These are phyloP conservation scores for Apostichopus californicus DNA, from an alignment of 35 echinoderm and acorn worm genomes.

Conservation along the genomic window DNA sequence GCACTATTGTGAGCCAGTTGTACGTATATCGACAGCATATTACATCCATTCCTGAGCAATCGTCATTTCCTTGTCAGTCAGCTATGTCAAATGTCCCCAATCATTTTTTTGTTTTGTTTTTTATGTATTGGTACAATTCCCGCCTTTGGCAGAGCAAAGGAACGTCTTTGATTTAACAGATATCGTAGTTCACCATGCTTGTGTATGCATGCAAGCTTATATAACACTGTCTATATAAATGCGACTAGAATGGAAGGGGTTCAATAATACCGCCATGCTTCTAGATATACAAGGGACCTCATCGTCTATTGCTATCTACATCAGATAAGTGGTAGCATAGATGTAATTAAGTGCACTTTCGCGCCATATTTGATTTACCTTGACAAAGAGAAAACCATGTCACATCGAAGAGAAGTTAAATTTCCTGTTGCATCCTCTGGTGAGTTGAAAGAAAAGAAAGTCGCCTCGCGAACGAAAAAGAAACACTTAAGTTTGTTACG, in stretches of 20 bases:
- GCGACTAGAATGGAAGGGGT: not conserved
- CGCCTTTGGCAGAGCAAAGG: not conserved
- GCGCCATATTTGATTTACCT: slow-evolving; percentile 18
- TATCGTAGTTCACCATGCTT: not conserved
- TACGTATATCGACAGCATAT: not conserved
- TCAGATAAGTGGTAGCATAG: not conserved
- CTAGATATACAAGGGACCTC: not conserved
- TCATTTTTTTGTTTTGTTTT: not conserved
- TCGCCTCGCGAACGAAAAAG: slow-evolving; percentile 6
- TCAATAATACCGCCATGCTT: not conserved
- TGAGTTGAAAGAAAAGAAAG: not conserved
- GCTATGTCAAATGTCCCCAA: not conserved
- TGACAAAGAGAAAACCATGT: slow-evolving; percentile 14
- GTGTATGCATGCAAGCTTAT: not conserved
- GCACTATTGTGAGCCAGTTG: no score
- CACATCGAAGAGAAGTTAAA: slow-evolving; percentile 8
- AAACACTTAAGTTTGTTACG: slow-evolving; percentile 23
- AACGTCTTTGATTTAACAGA: slow-evolving; percentile 13
- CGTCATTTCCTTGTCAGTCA: not conserved
- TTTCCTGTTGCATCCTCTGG: not conserved
- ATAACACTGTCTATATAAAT: not conserved
- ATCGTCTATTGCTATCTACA: slow-evolving; percentile 1
- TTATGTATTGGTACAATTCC: not conserved
- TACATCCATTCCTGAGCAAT: not conserved
- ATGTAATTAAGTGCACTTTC: slow-evolving; percentile 19